Conservation (phyloP, 2,888 invertebrate species). For the Creontiades dilutus region DNA sequence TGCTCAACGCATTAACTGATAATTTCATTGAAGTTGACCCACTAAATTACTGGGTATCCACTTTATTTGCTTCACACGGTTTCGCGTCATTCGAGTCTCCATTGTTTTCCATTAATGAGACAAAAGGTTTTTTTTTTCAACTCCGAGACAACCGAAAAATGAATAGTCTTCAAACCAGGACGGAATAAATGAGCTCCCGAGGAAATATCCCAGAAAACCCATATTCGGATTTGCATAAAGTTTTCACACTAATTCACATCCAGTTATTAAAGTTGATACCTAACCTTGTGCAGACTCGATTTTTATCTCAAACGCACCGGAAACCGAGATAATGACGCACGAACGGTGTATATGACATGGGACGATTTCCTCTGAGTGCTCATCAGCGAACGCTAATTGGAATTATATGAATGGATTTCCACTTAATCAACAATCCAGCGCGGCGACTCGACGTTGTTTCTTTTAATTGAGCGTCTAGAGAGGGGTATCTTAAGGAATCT, state of each 20-base stretch:
- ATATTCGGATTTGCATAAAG: conserved; percentile 64
- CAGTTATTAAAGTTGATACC: conserved; percentile 54
- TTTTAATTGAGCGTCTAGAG: not conserved
- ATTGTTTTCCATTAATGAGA: no score
- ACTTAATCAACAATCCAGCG: conserved; percentile 57
- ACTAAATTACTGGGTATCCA: no score
- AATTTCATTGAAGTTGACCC: no score
- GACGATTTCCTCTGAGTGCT: conserved; percentile 50
- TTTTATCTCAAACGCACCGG: conserved; percentile 53
- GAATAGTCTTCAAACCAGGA: not conserved
- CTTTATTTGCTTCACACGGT: no score
- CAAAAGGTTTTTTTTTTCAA: no score
- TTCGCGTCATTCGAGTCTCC: no score
- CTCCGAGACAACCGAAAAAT: conserved; percentile 2
- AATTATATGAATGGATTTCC: conserved; percentile 66
- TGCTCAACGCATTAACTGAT: no score
- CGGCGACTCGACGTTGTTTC: conserved; percentile 5
- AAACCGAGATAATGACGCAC: conserved; percentile 46
- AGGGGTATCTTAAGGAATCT: not conserved
- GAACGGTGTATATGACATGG: conserved; percentile 56
- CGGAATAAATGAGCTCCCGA: not conserved
- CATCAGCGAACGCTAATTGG: conserved; percentile 51
- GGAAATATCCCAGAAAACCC: conserved; percentile 13
- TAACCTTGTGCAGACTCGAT: conserved; percentile 57
- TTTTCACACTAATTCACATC: conserved; percentile 67